These are phyloP conservation scores for Mallotus villosus DNA, from an alignment of 2,797 vertebrate species.

Conservation along the genomic window DNA sequence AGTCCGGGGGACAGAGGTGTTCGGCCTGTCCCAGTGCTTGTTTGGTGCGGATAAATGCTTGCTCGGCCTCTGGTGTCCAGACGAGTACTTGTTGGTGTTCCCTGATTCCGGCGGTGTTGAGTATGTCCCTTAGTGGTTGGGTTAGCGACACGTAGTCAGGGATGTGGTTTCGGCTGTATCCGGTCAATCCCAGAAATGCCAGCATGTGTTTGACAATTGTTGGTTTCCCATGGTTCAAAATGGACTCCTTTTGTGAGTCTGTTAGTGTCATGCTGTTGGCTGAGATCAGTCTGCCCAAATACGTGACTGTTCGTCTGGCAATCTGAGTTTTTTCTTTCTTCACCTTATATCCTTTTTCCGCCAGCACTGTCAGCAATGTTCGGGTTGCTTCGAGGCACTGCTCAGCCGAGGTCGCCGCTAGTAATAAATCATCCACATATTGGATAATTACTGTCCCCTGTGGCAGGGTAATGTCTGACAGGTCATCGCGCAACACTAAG, in stretches of 20 bases:
- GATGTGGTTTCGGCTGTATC: background rate
- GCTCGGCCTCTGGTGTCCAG: too few species aligned
- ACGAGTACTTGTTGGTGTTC: too few species aligned
- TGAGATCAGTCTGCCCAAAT: background rate
- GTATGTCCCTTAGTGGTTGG: too few species aligned
- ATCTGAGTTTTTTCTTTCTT: background rate
- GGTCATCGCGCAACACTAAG: background rate
- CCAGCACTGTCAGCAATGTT: background rate
- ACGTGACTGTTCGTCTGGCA: background rate
- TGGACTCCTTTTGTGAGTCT: background rate
- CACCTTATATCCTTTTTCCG: background rate
- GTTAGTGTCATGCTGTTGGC: background rate
- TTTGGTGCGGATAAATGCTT: too few species aligned
- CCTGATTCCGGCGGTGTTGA: too few species aligned
- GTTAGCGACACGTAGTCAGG: background rate
- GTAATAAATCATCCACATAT: background rate
- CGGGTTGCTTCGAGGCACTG: background rate
- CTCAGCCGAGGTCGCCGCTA: background rate
- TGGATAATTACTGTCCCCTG: background rate
- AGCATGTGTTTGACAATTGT: background rate
- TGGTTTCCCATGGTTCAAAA: background rate
- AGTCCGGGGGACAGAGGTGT: too few species aligned
- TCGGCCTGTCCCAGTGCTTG: too few species aligned
- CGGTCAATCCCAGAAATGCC: background rate
- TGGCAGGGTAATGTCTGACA: too few species aligned